Evolutionary conservation across 2,888 invertebrate genomes (phyloP), one percentile per base, ranked within the genome.

Genomic region (Cheiracanthium punctorium): DNA sequence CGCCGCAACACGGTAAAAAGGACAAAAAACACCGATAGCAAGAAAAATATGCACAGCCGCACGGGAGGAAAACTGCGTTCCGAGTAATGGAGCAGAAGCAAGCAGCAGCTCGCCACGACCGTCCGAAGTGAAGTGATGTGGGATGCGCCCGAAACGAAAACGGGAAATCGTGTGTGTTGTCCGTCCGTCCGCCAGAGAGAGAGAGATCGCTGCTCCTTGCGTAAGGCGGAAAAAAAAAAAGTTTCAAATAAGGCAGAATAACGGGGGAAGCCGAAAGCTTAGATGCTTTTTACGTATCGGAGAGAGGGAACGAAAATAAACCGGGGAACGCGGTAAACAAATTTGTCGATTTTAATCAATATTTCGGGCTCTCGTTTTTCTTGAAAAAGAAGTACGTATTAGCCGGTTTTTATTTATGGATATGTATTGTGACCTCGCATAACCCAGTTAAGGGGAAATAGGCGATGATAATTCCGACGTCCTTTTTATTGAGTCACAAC

Each of bases 341-440:
- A 71, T 43, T 71, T 28, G 71, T 71, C 43, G 71, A 71, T 71
- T 71, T 43, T 71, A 71, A 71, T 71, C 71, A 71, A 71, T 71
- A 71, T 71, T 41, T 28, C 28, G 8, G 37, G 71, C n/a, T n/a
- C n/a, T n/a, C n/a, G n/a, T n/a, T n/a, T n/a, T n/a, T n/a, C n/a
- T n/a, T n/a, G n/a, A n/a, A n/a, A n/a, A n/a, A n/a, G n/a, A n/a
- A n/a, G n/a, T n/a, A n/a, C 29, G 71, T 71, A 71, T 71, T 71
- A 71, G 37, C 71, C 28, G 71, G 43, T 71, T 71, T n/a, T 71
- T 71, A 71, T 71, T 71, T 71, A 71, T 71, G 71, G 71, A 43
- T 71, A 43, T 17, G 71, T 32, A 0, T 24, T n/a, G 43, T 71
- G 71, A 71, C 71, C 71, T 71, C 71, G 33, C 17, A 7, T 71